Percentiles rank a stretch among this genome's conserved stretches.
phyloP scores from a whole-genome alignment of 2,797 vertebrate species.

The Dermochelys coriacea region DNA sequence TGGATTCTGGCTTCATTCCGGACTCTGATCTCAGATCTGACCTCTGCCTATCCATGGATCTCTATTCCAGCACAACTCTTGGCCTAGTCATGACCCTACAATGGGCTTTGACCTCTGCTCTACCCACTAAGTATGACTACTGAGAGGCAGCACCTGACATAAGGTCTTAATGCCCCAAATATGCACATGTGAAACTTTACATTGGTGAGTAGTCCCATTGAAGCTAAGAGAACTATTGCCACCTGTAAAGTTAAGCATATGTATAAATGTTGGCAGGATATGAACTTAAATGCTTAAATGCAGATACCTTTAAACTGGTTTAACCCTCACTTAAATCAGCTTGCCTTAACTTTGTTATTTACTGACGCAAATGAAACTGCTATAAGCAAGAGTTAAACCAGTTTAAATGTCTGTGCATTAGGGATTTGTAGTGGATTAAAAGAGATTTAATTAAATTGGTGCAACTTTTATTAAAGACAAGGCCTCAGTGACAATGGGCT shows the following conservation, averaged over 20 bases:
- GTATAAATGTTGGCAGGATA: not conserved
- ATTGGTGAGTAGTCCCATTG: not conserved
- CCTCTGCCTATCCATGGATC: no score
- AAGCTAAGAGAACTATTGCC: not conserved
- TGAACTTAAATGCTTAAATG: not conserved
- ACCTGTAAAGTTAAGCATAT: fast-evolving
- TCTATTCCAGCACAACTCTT: not conserved
- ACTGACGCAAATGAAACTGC: not conserved
- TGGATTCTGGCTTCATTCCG: not conserved
- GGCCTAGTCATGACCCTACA: not conserved
- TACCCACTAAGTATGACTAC: not conserved
- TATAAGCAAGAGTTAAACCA: not conserved
- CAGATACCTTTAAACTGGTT: not conserved
- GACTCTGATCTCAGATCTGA: not conserved
- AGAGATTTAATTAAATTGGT: not conserved
- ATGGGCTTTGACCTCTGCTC: not conserved
- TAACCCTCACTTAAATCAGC: not conserved
- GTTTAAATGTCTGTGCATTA: not conserved
- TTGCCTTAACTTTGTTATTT: not conserved
- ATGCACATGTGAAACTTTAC: not conserved
- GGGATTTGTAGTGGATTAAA: not conserved
- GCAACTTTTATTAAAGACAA: not conserved
- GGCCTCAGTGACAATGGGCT: not conserved
- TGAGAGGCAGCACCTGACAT: not conserved
- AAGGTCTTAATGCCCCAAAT: not conserved